Base-by-base conservation (phyloP, 2,797 vertebrate genomes). In the Microhierax caerulescens region DNA sequence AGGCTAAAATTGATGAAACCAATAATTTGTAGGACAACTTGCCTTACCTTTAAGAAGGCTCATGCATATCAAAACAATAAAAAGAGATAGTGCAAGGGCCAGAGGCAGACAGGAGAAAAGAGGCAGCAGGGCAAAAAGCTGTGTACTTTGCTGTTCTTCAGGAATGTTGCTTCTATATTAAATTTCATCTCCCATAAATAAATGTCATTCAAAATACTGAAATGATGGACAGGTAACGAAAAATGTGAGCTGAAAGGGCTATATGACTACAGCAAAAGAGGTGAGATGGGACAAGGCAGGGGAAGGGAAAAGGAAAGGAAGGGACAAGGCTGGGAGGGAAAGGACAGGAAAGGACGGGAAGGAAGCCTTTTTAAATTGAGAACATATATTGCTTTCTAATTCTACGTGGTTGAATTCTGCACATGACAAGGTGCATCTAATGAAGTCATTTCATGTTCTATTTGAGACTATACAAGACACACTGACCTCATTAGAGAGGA, bases 21-120 rank as follows among this genome's bases (percentile, higher is more conserved):
- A 93, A 59, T 84, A 81, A 88, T 79, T 67, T 90, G 85, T 90
- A 85, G 39, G 88, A 93, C 60, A 92, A 43, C 59, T 88, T 75
- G 11, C 5, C 3, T 75, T 90, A 43, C 39, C 15, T 90, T 88
- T 94, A 75, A 84, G 41, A 85, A 81, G 45, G 15, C 30, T 88
- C 0, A 0, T 78, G 57, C 41, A 73, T 91, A 63, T 65, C 39
- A 86, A 93, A 88, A 36, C 6, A 43, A 43, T 48, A 63, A 79
- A 81, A 80, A 83, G 30, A 60, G 57, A 64, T 28, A 74, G 9
- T 28, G 4, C 11, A 70, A n/a, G 11, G 24, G 57, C 23, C 41
- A 80, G 32, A 69, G 25, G 13, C 34, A 85, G 27, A 21, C 11
- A 60, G 25, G n/a, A 80, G 19, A 67, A 77, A 85, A 73, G 28